Evolutionary conservation across 2,888 invertebrate species (phyloP).

Genomic region (Lithophane semibrunnea): DNA sequence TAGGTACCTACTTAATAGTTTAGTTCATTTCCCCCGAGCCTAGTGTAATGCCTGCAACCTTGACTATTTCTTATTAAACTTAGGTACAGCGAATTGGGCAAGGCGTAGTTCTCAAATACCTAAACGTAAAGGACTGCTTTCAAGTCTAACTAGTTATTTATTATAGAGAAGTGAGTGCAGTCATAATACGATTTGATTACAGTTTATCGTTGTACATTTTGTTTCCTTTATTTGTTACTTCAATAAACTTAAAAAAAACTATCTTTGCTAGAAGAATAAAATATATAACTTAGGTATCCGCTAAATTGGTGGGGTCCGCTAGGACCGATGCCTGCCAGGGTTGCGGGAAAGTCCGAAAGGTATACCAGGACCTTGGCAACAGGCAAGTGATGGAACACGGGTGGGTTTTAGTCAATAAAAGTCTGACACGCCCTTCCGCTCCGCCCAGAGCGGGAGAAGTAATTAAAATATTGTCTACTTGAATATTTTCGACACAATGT

Average conservation of each 20-base stretch:
- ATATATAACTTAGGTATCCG: neutral
- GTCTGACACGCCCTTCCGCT: too few relatives aligned
- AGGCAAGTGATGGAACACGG: too few relatives aligned
- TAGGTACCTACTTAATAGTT: too few relatives aligned
- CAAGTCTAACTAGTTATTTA: slow-evolving; percentile 21
- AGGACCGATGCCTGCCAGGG: too few relatives aligned
- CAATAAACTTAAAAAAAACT: neutral
- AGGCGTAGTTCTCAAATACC: slow-evolving; percentile 49
- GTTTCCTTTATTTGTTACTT: neutral
- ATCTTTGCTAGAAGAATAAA: neutral
- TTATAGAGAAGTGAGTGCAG: slow-evolving; percentile 18
- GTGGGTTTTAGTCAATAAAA: too few relatives aligned
- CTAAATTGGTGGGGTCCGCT: too few relatives aligned
- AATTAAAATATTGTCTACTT: too few relatives aligned
- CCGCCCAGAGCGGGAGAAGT: too few relatives aligned
- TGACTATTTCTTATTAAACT: slow-evolving; percentile 21
- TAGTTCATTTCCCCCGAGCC: neutral
- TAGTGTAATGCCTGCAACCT: slow-evolving; percentile 33
- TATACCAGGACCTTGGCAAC: too few relatives aligned
- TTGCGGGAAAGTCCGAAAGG: too few relatives aligned
- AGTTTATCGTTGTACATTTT: slow-evolving; percentile 7
- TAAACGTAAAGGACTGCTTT: slow-evolving; percentile 41
- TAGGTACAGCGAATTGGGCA: slow-evolving; percentile 30
- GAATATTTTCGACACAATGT: too few relatives aligned
- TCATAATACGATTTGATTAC: slow-evolving; percentile 25